phyloP scores from a whole-genome alignment of 2,797 vertebrate genomes.

The Harpagifer antarcticus region DNA sequence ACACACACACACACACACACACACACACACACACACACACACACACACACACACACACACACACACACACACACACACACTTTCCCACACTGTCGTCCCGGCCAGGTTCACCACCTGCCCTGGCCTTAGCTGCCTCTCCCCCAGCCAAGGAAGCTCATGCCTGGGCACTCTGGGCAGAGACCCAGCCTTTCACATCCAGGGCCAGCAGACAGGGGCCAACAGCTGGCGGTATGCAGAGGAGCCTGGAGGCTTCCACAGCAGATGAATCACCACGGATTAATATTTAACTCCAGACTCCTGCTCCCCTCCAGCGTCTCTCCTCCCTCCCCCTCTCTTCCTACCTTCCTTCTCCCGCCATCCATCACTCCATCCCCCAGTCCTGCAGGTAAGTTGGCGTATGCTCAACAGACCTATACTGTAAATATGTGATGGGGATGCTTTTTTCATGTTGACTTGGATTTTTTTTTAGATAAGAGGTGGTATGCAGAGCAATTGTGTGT shows the following conservation, averaged over 20 bases:
- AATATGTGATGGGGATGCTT: slow-evolving; percentile 70
- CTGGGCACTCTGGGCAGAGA: slow-evolving; percentile 82
- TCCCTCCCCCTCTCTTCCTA: slow-evolving; percentile 55
- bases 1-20: too few species aligned
- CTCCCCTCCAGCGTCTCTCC: slow-evolving; percentile 82
- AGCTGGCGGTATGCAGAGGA: slow-evolving; percentile 84
- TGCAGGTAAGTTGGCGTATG: slow-evolving; percentile 70
- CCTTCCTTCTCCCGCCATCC: slow-evolving; percentile 63
- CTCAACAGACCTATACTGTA: slow-evolving; percentile 64
- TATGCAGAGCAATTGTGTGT: background rate
- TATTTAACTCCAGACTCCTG: slow-evolving; percentile 87
- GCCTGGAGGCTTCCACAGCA: slow-evolving; percentile 84
- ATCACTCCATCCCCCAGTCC: slow-evolving; percentile 65
- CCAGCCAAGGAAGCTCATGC: slow-evolving; percentile 80
- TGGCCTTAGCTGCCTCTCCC: slow-evolving; percentile 66
- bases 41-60: too few species aligned
- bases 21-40: too few species aligned
- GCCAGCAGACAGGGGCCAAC: slow-evolving; percentile 80
- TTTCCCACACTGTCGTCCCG: slow-evolving; percentile 33
- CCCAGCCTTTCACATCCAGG: slow-evolving; percentile 80
- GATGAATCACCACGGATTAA: slow-evolving; percentile 88
- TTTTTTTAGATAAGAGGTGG: background rate
- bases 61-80: slow-evolving; percentile 19
- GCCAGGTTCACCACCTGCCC: slow-evolving; percentile 80
- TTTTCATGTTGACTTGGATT: slow-evolving; percentile 2